These are phyloP conservation scores for Ophraella communa DNA, from an alignment of 2,888 invertebrate genomes.

Conservation along the genomic window DNA sequence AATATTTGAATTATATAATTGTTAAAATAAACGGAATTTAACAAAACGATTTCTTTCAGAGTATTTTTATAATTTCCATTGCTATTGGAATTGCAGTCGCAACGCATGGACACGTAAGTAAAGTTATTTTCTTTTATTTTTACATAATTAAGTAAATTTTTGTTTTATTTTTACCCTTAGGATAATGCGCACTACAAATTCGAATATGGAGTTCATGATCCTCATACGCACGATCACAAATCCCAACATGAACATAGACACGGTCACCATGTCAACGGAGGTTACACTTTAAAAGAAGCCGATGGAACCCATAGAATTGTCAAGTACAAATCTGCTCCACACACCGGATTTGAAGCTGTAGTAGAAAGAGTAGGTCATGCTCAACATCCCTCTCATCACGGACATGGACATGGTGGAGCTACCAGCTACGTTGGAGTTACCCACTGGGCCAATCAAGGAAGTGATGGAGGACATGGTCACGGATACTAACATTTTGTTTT, in stretches of 20 bases:
- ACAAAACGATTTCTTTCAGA: too few species aligned
- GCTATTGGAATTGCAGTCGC: too few species aligned
- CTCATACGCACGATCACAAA: conserved; percentile 56
- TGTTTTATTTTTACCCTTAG: conserved; percentile 5
- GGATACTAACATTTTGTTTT: too few species aligned
- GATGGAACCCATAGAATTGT: conserved; percentile 57
- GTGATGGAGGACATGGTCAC: conserved; percentile 27
- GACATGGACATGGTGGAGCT: conserved; percentile 26
- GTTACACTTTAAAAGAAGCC: conserved; percentile 54
- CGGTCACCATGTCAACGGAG: conserved; percentile 55
- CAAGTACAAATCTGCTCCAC: conserved; percentile 48
- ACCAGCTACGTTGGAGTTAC: conserved; percentile 26
- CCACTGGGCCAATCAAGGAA: conserved; percentile 41
- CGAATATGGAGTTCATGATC: conserved; percentile 57
- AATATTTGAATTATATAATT: too few species aligned
- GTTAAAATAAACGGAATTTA: too few species aligned
- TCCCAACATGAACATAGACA: conserved; percentile 55
- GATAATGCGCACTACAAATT: conserved; percentile 51
- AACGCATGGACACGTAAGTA: too few species aligned
- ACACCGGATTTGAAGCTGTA: conserved; percentile 46
- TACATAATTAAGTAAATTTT: too few species aligned
- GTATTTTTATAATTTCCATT: too few species aligned
- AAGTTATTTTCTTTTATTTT: too few species aligned
- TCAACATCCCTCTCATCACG: conserved; percentile 45
- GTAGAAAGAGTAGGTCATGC: conserved; percentile 46